Conservation (phyloP, 2,797 vertebrate genomes). For the Jordanella pulchra region DNA sequence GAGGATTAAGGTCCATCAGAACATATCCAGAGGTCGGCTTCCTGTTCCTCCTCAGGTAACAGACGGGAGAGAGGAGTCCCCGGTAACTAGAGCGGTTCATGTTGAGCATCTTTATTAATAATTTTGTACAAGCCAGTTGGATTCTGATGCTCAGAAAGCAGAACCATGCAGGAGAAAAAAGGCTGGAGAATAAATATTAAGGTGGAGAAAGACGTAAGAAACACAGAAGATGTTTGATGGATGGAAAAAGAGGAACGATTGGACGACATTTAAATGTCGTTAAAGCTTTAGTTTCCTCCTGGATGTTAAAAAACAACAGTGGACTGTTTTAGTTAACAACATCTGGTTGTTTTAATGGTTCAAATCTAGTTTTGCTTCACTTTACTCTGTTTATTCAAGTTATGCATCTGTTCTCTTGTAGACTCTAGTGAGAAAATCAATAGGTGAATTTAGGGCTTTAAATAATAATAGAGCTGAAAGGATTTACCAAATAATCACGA, state of each 20-base stretch:
- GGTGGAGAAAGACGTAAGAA: background rate
- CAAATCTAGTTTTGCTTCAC: background rate
- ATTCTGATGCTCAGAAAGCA: conserved; percentile 31
- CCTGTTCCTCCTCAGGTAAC: conserved; percentile 64
- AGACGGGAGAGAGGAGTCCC: conserved; percentile 38
- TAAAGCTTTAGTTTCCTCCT: too few relatives aligned
- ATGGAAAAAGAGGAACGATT: background rate
- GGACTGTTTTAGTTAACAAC: background rate
- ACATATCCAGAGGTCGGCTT: conserved; percentile 72
- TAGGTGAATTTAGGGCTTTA: too few relatives aligned
- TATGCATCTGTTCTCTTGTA: too few relatives aligned
- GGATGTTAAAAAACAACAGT: background rate
- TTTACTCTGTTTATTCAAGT: too few relatives aligned
- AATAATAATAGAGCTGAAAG: too few relatives aligned
- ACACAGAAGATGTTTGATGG: background rate
- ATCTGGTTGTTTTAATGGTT: background rate
- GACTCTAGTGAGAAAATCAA: too few relatives aligned
- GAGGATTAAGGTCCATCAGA: conserved; percentile 67
- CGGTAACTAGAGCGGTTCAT: conserved; percentile 5
- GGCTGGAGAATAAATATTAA: background rate
- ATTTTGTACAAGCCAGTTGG: conserved; percentile 37
- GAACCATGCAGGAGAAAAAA: background rate
- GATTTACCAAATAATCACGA: too few relatives aligned
- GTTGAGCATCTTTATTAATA: conserved; percentile 25
- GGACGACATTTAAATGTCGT: too few relatives aligned